Evolutionary conservation across 2,113 vertebrate genomes (phyloP), one percentile per base, ranked within the genome.

Genomic region (Centropus bengalensis): DNA sequence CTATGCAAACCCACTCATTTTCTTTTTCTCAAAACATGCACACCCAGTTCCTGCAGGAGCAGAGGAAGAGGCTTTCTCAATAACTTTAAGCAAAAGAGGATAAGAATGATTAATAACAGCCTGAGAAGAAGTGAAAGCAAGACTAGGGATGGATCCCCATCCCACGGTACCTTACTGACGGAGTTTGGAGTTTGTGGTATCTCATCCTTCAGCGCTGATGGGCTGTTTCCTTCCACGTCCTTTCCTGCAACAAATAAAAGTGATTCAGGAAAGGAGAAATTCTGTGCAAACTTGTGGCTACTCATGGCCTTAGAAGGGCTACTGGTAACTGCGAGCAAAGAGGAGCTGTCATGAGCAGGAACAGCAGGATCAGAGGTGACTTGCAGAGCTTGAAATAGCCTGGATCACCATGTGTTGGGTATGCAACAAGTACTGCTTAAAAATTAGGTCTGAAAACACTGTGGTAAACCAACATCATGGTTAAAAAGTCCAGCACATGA

Each of bases 151-250:
- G 16, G 30, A 40, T 83, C 36, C 77, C 69, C 92, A 86, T 54
- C 81, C 85, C 81, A 82, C 33, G 82, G 90, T 98, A 99, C 98
- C 98, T 98, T 98, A 54, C 98, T 98, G 97, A 98, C 96, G 56
- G 99, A 98, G 94, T 98, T 98, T 33, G 98, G 99, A 77, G 98
- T 98, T 71, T 98, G 98, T 58, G 98, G 98, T 93, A 98, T 97
- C 93, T 99, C 99, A 87, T 99, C 98, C 95, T 96, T 98, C 88
- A 98, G 85, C 12, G 94, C 95, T 0, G 97, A 85, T 4, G 97
- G 96, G 66, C 98, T 98, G 86, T 98, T 98, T 91, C 97, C 97
- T 96, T 99, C 99, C 94, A 98, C 96, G 8, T 99, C 99, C 96
- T 98, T 99, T 95, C 98, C 99, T 99, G 98, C 45, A 97, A 98